Evolutionary conservation across 2,888 invertebrate genomes (phyloP).

Genomic region (Melanophora roralis): DNA sequence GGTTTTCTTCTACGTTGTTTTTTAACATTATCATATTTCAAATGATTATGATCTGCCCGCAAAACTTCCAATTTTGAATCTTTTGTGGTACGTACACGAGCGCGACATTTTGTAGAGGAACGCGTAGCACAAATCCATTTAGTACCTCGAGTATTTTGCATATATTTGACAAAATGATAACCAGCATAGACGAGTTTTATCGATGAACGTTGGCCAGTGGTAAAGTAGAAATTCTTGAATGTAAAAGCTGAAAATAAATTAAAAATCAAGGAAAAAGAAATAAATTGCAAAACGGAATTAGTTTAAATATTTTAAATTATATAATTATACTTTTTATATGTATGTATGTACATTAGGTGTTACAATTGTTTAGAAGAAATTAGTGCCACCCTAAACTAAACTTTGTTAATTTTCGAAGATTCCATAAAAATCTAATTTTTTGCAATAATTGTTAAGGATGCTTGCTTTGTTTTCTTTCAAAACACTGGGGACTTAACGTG

Average conservation of each 20-base stretch:
- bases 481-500: too few species aligned
- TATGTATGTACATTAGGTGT: too few species aligned
- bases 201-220: slow-evolving; percentile 73
- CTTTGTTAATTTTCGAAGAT: too few species aligned
- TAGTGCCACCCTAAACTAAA: too few species aligned
- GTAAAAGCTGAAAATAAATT: slow-evolving; percentile 44
- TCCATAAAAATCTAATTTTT: too few species aligned
- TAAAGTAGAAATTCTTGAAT: slow-evolving; percentile 68
- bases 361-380: too few species aligned
- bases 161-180: slow-evolving; percentile 73
- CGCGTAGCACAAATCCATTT: slow-evolving; percentile 77
- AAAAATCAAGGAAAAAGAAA: not conserved
- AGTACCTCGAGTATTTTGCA: slow-evolving; percentile 73
- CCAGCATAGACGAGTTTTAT: slow-evolving; percentile 73
- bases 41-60: slow-evolving; percentile 71
- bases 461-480: too few species aligned
- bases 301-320: not conserved
- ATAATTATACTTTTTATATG: not conserved
- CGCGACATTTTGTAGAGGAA: slow-evolving; percentile 74
- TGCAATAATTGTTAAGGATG: too few species aligned
- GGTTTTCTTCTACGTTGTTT: slow-evolving; percentile 42
- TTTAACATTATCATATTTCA: slow-evolving; percentile 4
- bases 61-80: slow-evolving; percentile 71
- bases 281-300: slow-evolving; percentile 32
- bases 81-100: slow-evolving; percentile 71